Evolutionary conservation across 2,797 vertebrate species (phyloP), one percentile per base, ranked within the genome.

Genomic region (Natrix natrix): DNA sequence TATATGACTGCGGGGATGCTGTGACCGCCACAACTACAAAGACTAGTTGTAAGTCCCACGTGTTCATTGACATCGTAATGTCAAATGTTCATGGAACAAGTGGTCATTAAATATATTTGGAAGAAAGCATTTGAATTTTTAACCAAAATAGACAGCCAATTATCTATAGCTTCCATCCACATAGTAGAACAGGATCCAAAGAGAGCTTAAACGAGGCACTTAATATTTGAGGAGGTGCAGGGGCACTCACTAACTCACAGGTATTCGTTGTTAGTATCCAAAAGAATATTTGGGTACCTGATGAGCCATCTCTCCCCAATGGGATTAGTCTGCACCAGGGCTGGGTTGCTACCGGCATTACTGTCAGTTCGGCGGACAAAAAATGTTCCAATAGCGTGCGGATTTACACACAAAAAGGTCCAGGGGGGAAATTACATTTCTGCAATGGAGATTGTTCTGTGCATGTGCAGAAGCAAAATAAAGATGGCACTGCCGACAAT

Each of bases 131-230:
- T 94, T 92, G 69, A 52, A 94, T 91, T 20, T 4, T 86, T 56
- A 87, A 90, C 66, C n/a, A 88, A 88, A 92, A 93, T 78, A 92
- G 69, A 91, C 61, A 95, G 83, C 13, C 69, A 60, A 92, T 12
- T 4, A 32, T 69, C 3, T 94, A 52, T 32, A 87, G 0, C 0
- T 13, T 4, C 86, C 60, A 7, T 48, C 32, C 88, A 28, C 0
- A 0, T 13, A 87, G 5, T 0, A 5, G 88, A 92, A 89, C 13
- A 1, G 16, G 20, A 92, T 0, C 0, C 60, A 92, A 13, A 60
- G 90, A 91, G 12, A 93, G 0, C 86, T 5, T 2, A 86, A 1
- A 74, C 86, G 88, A 55, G 20, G 1, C 10, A 57, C 1, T 0
- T 61, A 55, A 60, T 60, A 3, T 90, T 91, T 74, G 60, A 59